Evolutionary conservation across 1,140 invertebrate genomes (phyloP), one percentile per base, ranked within the genome.

Genomic region (Megalopta genalis): DNA sequence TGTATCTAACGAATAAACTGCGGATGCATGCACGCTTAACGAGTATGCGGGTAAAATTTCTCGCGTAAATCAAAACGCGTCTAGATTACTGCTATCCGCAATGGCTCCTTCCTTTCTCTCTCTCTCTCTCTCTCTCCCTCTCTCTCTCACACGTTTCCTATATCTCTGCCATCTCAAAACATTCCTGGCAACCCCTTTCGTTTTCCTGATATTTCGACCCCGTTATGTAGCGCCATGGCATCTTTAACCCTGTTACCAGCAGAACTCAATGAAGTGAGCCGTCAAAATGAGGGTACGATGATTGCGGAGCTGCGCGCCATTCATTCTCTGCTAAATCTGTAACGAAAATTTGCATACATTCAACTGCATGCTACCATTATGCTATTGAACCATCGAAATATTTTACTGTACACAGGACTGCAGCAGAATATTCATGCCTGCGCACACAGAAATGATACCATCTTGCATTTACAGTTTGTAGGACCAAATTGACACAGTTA

Each of bases 11-110:
- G 32, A 23, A 23, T 18, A 46, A 72, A 72, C 69, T 62, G 25
- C 39, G 27, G 21, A 25, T 66, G 39, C 32, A 49, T 57, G 23
- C 54, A 39, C 52, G 63, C 63, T 66, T 66, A 65, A 54, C 46
- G 63, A 75, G 72, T 54, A 65, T 37, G 42, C 60, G 62, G 60
- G 16, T 57, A 57, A 75, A 75, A 75, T 75, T 66, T 75, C 63
- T 57, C 62, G 63, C 16, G 49, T 66, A 75, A 75, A 75, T 66
- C 72, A 66, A 66, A 66, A 66, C 63, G 54, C 49, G 63, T 25
- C 21, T 63, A 57, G 49, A 46, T 66, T 75, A 74, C 62, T 52
- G 60, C 42, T 63, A 74, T 25, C 39, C 42, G 23, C 46, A 65
- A 54, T 57, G 62, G 72, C 32, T 74, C 37, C 62, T 65, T 65